Percentiles rank a stretch among this genome's conserved stretches.
Evolutionary conservation across 2,888 invertebrate species (phyloP).

Genomic region (Eugnorisma glareosa): DNA sequence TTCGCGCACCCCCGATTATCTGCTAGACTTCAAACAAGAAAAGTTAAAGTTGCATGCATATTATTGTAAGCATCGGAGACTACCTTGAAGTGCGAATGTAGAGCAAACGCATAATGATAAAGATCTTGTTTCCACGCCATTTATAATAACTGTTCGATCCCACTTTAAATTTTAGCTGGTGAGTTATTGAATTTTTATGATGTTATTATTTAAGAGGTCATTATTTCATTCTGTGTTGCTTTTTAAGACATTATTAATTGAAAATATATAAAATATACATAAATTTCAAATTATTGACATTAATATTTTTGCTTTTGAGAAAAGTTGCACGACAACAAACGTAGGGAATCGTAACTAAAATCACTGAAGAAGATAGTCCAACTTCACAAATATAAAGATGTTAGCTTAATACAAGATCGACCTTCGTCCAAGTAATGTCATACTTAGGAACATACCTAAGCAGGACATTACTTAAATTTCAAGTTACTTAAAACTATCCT

Average conservation of each 20-base stretch:
- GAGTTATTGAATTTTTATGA: neutral
- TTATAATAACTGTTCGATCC: constrained; percentile 38
- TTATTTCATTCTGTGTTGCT: neutral
- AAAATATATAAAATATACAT: too few relatives aligned
- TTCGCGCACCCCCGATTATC: too few relatives aligned
- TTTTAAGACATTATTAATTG: too few relatives aligned
- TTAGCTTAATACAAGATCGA: neutral
- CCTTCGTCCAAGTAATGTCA: too few relatives aligned
- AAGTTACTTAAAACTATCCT: neutral
- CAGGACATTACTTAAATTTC: too few relatives aligned
- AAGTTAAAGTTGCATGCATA: constrained; percentile 43
- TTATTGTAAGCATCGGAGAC: constrained; percentile 59
- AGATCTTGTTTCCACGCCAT: constrained; percentile 59
- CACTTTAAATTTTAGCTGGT: constrained; percentile 25
- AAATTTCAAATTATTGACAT: too few relatives aligned
- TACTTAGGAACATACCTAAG: too few relatives aligned
- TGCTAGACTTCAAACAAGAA: constrained; percentile 42
- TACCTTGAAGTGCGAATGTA: constrained; percentile 72
- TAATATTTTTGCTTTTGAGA: neutral
- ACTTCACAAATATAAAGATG: neutral
- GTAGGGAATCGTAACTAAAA: neutral
- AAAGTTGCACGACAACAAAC: neutral
- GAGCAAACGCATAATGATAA: constrained; percentile 70
- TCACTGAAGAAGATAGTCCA: neutral
- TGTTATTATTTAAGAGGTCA: too few relatives aligned